phyloP scores from a whole-genome alignment of 2,797 vertebrate species.

The Siniperca scherzeri region DNA sequence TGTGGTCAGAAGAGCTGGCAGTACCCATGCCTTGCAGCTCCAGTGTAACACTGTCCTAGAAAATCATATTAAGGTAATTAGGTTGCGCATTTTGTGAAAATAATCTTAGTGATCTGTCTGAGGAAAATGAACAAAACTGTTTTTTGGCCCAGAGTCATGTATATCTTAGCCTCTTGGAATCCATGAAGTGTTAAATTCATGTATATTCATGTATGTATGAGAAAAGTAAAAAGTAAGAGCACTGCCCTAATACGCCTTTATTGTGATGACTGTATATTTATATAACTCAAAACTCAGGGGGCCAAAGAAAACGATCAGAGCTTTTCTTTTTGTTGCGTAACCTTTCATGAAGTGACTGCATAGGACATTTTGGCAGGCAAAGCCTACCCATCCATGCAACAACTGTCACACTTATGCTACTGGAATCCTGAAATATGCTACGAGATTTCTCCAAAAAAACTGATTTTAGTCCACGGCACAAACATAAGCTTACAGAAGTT shows the following conservation, averaged over 20 bases:
- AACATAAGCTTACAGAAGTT: slow-evolving; percentile 21
- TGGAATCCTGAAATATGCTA: slow-evolving; percentile 40
- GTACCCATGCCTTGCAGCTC: neutral
- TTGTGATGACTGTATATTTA: slow-evolving; percentile 40
- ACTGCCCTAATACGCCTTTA: slow-evolving; percentile 14
- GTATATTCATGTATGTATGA: neutral
- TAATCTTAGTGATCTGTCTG: slow-evolving; percentile 16
- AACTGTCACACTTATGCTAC: slow-evolving; percentile 53
- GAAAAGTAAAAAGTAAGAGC: neutral
- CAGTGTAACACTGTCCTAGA: neutral
- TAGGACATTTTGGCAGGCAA: slow-evolving; percentile 49
- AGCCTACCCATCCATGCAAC: slow-evolving; percentile 46
- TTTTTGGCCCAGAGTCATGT: neutral
- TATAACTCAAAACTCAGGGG: slow-evolving; percentile 28
- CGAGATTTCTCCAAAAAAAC: slow-evolving; percentile 1
- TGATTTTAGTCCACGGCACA: slow-evolving; percentile 31
- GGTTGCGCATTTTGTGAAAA: slow-evolving; percentile 4
- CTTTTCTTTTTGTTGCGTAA: slow-evolving; percentile 55
- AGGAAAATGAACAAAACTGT: neutral
- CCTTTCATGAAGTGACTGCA: slow-evolving; percentile 46
- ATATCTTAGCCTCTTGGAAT: neutral
- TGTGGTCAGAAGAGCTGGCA: neutral
- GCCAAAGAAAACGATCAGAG: slow-evolving; percentile 16
- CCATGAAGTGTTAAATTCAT: neutral
- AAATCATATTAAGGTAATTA: slow-evolving; percentile 3